Conservation (phyloP, 2,888 invertebrate species). For the Drymonia ruficornis region DNA sequence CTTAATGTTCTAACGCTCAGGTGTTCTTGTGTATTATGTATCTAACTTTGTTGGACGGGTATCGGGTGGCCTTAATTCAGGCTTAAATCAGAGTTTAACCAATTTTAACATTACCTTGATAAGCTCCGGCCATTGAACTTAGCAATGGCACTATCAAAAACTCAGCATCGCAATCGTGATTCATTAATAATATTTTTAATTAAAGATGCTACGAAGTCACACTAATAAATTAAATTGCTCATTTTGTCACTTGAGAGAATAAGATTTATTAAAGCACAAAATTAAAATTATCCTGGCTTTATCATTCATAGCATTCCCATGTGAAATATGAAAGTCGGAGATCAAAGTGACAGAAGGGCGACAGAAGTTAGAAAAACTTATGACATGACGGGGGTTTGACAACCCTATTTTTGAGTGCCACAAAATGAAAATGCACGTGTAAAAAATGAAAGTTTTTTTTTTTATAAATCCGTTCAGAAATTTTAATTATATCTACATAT, state of each 20-base stretch:
- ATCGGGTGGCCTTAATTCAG: not conserved
- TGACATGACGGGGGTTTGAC: slow-evolving; percentile 55
- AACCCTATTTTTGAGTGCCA: slow-evolving; percentile 51
- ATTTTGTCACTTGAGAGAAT: not conserved
- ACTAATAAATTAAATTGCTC: not conserved
- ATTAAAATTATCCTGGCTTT: slow-evolving; percentile 35
- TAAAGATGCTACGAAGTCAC: not conserved
- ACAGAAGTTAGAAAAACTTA: slow-evolving; percentile 47
- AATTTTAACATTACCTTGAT: not conserved
- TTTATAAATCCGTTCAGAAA: slow-evolving; percentile 33
- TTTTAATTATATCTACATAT: slow-evolving; percentile 22
- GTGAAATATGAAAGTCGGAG: slow-evolving; percentile 48
- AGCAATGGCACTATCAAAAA: not conserved
- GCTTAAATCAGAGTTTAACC: not conserved
- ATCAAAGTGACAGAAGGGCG: slow-evolving; percentile 48
- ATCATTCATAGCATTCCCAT: slow-evolving; percentile 44
- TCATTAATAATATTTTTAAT: not conserved
- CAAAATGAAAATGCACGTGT: slow-evolving; percentile 32
- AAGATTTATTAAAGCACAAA: slow-evolving; percentile 6
- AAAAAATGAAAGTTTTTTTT: slow-evolving; percentile 7
- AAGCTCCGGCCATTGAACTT: not conserved
- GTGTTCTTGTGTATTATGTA: slow-evolving; percentile 13
- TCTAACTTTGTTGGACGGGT: not conserved
- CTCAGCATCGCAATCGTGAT: not conserved
- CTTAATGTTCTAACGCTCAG: slow-evolving; percentile 31